Evolutionary conservation across 1,140 invertebrate genomes (phyloP), one percentile per base, ranked within the genome.

Genomic region (Conus betulinus): DNA sequence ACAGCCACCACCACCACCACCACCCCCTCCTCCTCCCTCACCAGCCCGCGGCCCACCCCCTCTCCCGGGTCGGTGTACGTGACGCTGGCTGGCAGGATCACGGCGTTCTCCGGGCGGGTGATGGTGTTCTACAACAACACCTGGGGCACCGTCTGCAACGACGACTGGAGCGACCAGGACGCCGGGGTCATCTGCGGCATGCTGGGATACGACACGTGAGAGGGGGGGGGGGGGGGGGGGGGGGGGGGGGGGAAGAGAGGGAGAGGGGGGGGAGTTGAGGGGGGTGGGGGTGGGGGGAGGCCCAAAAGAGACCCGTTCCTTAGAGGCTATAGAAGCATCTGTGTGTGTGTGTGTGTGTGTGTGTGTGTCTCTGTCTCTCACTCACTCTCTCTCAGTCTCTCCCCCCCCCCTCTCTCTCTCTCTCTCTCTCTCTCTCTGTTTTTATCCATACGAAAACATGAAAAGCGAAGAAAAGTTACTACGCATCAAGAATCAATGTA

Each of bases 41-140:
- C 51, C 79, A 81, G 13, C 79, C 23, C 53, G 20, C 51, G 0
- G 15, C 60, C 79, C 17, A 83, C 87, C 10, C 82, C 81, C 4
- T 11, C 55, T 87, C 87, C 88, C 53, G 87, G 67, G 13, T 83
- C 55, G 13, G 78, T 90, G 10, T 83, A 85, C 51, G 88, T 91
- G 10, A 81, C 90, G 23, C 67, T 90, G 13, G 84, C 84, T 1
- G 87, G 88, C 0, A 97, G 97, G 0, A 97, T 97, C 39, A 94
- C 94, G 15, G 92, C 93, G 1, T 95, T 94, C 27, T 97, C 98
- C 95, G 98, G 98, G 6, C 96, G 97, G 89, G 96, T 98, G n/a
- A 97, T 98, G 96, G 96, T 98, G 3, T 93, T 91, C 78, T 96
- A 95, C 89, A 96, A 92, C 63, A 91, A 91, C 79, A 57, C 67